Percentiles rank a stretch among this genome's conserved stretches.
These are phyloP conservation scores for Cryptus viduatorius DNA, from an alignment of 2,888 invertebrate species.

Conservation along the genomic window DNA sequence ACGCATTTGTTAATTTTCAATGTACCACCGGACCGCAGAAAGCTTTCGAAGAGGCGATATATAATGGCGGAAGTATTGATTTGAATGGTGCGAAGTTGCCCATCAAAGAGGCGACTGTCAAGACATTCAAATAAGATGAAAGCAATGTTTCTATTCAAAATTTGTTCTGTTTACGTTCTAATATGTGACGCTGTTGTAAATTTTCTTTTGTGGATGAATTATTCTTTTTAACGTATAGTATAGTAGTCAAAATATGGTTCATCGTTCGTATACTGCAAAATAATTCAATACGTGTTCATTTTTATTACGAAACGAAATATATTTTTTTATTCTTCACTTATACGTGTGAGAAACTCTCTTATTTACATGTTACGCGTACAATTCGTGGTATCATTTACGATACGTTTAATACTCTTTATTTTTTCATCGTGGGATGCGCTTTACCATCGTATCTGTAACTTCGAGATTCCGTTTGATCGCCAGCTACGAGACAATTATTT, in stretches of 20 bases:
- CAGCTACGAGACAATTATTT: neutral
- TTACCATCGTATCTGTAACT: neutral
- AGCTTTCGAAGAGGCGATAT: conserved; percentile 54
- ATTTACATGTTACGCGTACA: conserved; percentile 44
- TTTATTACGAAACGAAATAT: conserved; percentile 58
- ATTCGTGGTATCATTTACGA: neutral
- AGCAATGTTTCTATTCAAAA: neutral
- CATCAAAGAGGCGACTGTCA: conserved; percentile 35
- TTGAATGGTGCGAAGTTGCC: conserved; percentile 43
- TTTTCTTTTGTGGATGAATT: neutral
- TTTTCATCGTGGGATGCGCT: neutral
- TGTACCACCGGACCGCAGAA: conserved; percentile 36
- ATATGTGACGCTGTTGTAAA: neutral
- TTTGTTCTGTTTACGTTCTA: neutral
- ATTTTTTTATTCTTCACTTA: conserved; percentile 47
- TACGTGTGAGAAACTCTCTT: conserved; percentile 43
- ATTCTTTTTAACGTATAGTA: neutral
- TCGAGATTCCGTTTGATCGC: neutral
- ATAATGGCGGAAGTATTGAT: conserved; percentile 44
- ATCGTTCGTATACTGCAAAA: neutral
- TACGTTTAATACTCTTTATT: conserved; percentile 14
- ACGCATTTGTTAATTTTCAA: conserved; percentile 66
- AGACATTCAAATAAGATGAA: conserved; percentile 14
- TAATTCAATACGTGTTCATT: neutral
- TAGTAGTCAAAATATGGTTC: neutral